Conservation (phyloP, 2,113 vertebrate species). For the Danio rerio region DNA sequence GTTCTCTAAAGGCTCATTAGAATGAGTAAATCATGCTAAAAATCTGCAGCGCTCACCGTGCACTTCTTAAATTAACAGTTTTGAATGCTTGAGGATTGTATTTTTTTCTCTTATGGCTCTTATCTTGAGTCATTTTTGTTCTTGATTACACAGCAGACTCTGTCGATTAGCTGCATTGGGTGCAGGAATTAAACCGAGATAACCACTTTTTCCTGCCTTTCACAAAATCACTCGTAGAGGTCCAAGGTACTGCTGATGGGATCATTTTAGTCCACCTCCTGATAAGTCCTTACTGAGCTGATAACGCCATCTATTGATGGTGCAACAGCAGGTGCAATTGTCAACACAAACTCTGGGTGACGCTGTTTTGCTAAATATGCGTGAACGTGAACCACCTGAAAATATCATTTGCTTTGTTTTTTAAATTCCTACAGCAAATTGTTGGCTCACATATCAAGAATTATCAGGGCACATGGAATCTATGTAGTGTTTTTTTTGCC, state of each 20-base stretch:
- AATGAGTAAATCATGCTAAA: conserved; percentile 40
- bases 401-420: conserved; percentile 1
- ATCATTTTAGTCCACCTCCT: neutral
- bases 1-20: conserved; percentile 39
- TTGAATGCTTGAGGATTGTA: conserved; percentile 17
- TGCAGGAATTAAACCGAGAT: conserved; percentile 2
- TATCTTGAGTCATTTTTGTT: conserved; percentile 6
- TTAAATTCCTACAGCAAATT: neutral
- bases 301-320: conserved; percentile 12
- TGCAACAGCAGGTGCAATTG: neutral
- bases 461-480: neutral
- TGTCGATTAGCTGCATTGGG: neutral
- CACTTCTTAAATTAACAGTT: conserved; percentile 43
- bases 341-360: conserved; percentile 30
- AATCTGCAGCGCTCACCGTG: conserved; percentile 33
- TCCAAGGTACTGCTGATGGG: conserved; percentile 1
- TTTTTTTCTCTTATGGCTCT: conserved; percentile 28
- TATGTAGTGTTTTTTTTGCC: neutral
- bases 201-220: conserved; percentile 10
- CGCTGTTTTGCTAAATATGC: conserved; percentile 54
- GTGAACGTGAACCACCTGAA: neutral
- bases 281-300: neutral
- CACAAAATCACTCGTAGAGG: neutral
- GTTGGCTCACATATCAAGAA: neutral
- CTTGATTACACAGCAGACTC: conserved; percentile 28